Evolutionary conservation across 2,888 invertebrate genomes (phyloP), one percentile per base, ranked within the genome.

Genomic region (Andrena camellia): DNA sequence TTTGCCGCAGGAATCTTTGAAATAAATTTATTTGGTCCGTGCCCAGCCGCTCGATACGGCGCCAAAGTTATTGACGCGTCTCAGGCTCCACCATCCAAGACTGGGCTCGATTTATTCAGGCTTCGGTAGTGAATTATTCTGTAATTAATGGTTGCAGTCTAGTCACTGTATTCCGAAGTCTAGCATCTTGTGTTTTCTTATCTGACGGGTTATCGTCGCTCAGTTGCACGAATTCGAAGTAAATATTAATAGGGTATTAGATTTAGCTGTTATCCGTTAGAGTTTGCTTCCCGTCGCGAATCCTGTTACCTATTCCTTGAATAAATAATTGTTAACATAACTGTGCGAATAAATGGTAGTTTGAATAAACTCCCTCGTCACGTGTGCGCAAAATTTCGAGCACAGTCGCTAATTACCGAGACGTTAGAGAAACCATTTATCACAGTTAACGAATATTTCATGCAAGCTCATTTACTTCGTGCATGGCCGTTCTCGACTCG

Each of bases 1-100:
- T 76, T 72, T 77, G 77, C 83, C 72, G 72, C 83, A 77, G 76
- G 83, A 82, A 83, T 83, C 82, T 83, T 76, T 52, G 68, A 82
- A 76, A 83, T 76, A 82, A 83, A 76, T 83, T 81, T 81, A 83
- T 83, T 76, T 59, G 67, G 3, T 33, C 57, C 52, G 57, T n/a
- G 23, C 29, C 35, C 23, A 57, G 42, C 6, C 52, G 71, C 17
- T 64, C 76, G 82, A 76, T 59, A 63, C 64, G 52, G 26, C 29
- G 42, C 13, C 33, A 23, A 67, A 71, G 26, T 76, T 68, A 69
- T 81, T 60, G 48, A 20, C n/a, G 35, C 68, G 35, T 57, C 29
- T 26, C 48, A 5, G 2, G 1, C n/a, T 2, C 26, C 42, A 59
- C 50, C 13, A 26, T 60, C 10, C 6, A 17, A 64, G 64, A 42